Base-by-base conservation (phyloP, 1,140 invertebrate genomes). In the Papilio dardanus region DNA sequence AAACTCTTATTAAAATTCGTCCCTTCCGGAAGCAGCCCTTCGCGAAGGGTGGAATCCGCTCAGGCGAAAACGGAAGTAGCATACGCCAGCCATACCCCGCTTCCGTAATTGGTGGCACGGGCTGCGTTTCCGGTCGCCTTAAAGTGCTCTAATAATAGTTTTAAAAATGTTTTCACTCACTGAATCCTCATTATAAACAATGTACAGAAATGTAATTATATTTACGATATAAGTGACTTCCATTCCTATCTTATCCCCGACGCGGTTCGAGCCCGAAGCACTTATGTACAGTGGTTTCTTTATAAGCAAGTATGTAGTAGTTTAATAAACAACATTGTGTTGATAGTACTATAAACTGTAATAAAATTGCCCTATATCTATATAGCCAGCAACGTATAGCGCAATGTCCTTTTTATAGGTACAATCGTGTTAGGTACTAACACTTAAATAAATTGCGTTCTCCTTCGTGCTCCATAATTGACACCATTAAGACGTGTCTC, bases 11-110 rank as follows among this genome's bases (percentile, higher is more conserved):
- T 89, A 89, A 90, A 87, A 87, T 86, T 81, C 81, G 86, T 92
- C 85, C 87, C 83, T 88, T 93, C 89, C 89, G 90, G 88, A 91
- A 84, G 46, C 91, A 89, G 81, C 88, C 90, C 88, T 86, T 81
- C 75, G 73, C 76, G 74, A 81, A 81, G 90, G 89, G 90, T 89
- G 85, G 81, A 81, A 89, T 79, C 83, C 84, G 78, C 80, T 88
- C 79, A 83, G 76, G 84, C 87, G 81, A 88, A 91, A 92, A 88
- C 91, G 91, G 91, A 93, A 93, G 89, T 91, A 87, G 81, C 90
- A 87, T 88, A 82, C 88, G 88, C 84, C 83, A 85, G 83, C 86
- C 86, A 88, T 88, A 85, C 84, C 81, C 76, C 78, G 71, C 81
- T 84, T 81, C 79, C 83, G 82, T 89, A 90, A 91, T 91, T 91